Conservation (phyloP, 2,888 invertebrate species). For the Megaustenia siamemsis region DNA sequence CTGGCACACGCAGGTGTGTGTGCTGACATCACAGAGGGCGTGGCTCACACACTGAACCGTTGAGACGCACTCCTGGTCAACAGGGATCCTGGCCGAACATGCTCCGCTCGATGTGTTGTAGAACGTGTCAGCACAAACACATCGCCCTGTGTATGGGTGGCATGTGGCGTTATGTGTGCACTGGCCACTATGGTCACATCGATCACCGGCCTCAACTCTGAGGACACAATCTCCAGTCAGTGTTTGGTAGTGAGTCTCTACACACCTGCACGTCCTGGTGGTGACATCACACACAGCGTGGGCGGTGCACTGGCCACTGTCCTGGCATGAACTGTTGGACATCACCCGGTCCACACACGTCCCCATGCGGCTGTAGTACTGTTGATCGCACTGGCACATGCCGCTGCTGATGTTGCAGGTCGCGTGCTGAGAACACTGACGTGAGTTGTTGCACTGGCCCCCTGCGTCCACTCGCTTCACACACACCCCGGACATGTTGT, state of each 20-base stretch:
- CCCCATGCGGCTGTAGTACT: slow-evolving; percentile 46
- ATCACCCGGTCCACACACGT: slow-evolving; percentile 19
- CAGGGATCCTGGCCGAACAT: neutral
- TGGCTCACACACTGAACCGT: slow-evolving; percentile 47
- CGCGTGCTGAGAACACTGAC: slow-evolving; percentile 51
- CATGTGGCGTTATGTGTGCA: slow-evolving; percentile 52
- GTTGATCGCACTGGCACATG: slow-evolving; percentile 47
- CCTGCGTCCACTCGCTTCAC: neutral
- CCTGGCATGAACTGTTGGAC: slow-evolving; percentile 27
- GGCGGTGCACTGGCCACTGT: slow-evolving; percentile 47
- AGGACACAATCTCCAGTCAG: slow-evolving; percentile 43
- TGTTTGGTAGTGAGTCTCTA: slow-evolving; percentile 42
- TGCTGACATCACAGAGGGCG: slow-evolving; percentile 43
- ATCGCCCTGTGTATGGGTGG: slow-evolving; percentile 46
- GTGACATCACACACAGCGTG: slow-evolving; percentile 47
- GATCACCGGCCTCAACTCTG: neutral
- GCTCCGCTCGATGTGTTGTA: slow-evolving; percentile 49
- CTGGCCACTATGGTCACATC: slow-evolving; percentile 44
- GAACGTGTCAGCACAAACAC: slow-evolving; percentile 44
- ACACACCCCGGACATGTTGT: slow-evolving; percentile 43
- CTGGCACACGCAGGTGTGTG: slow-evolving; percentile 16
- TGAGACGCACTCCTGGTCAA: slow-evolving; percentile 14
- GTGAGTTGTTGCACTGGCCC: slow-evolving; percentile 31
- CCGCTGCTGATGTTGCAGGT: slow-evolving; percentile 32
- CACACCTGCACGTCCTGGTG: slow-evolving; percentile 48